phyloP scores from a whole-genome alignment of 2,888 invertebrate species.

The Penaeus monodon region DNA sequence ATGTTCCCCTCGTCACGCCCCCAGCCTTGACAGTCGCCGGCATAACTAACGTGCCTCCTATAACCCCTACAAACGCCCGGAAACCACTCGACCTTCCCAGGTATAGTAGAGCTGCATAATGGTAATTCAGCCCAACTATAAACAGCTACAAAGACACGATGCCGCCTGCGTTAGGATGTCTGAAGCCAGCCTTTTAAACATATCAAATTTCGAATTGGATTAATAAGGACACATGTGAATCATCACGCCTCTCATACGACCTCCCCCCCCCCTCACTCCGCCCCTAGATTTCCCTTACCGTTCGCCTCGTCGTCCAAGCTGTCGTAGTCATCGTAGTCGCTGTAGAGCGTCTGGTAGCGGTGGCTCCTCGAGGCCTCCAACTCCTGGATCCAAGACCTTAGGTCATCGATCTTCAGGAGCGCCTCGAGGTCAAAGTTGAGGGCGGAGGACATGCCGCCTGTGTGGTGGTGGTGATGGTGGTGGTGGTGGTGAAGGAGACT shows the following conservation, averaged over 20 bases:
- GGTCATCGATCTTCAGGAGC: conserved; percentile 61
- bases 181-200: too few relatives aligned
- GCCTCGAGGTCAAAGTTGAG: conserved; percentile 60
- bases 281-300: not conserved
- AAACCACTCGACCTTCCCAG: not conserved
- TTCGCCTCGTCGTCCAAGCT: conserved; percentile 35
- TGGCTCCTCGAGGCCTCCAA: conserved; percentile 60
- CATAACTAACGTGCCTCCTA: not conserved
- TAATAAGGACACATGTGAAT: too few relatives aligned
- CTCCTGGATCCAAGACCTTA: conserved; percentile 62
- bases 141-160: too few relatives aligned
- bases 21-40: not conserved
- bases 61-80: not conserved
- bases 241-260: too few relatives aligned
- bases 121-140: too few relatives aligned
- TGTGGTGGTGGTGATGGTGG: not conserved
- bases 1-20: conserved; percentile 2
- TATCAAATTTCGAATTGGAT: too few relatives aligned
- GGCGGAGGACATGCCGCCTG: conserved; percentile 7
- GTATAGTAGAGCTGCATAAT: too few relatives aligned
- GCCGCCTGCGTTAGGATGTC: too few relatives aligned
- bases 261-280: too few relatives aligned
- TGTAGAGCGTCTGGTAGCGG: conserved; percentile 63
- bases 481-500: conserved; percentile 17
- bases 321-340: conserved; percentile 64